Evolutionary conservation across 2,888 invertebrate species (phyloP).

Genomic region (Steinernema carpocapsae): DNA sequence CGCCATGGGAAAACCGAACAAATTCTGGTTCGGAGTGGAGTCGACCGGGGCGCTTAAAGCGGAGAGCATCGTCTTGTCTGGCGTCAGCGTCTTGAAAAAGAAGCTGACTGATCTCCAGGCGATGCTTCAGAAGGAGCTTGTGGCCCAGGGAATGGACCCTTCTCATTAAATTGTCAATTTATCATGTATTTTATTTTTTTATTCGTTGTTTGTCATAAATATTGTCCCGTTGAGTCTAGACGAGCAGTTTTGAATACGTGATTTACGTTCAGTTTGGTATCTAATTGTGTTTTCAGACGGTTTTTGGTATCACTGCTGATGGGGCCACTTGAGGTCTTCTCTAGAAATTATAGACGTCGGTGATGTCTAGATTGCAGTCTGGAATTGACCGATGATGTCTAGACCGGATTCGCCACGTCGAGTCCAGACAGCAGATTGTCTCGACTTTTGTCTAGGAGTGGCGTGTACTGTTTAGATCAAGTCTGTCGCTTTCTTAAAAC

Average conservation of each 20-base stretch:
- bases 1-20: conserved; percentile 92
- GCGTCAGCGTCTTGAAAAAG: conserved; percentile 88
- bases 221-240: not conserved
- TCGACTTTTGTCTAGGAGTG: too few relatives aligned
- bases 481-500: too few relatives aligned
- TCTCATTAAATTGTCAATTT: conserved; percentile 22
- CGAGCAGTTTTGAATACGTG: not conserved
- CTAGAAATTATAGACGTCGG: too few relatives aligned
- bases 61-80: conserved; percentile 94
- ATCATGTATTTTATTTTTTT: conserved; percentile 38
- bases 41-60: conserved; percentile 91
- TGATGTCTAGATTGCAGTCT: too few relatives aligned
- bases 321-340: too few relatives aligned
- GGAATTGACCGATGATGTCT: too few relatives aligned
- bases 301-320: too few relatives aligned
- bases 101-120: conserved; percentile 92
- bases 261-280: not conserved
- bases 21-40: conserved; percentile 95
- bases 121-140: conserved; percentile 71
- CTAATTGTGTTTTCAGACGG: too few relatives aligned
- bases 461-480: too few relatives aligned
- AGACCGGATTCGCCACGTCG: too few relatives aligned
- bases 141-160: conserved; percentile 48
- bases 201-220: not conserved
- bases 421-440: too few relatives aligned